Evolutionary conservation across 2,888 invertebrate species (phyloP).

Genomic region (Chloromyia formosa): DNA sequence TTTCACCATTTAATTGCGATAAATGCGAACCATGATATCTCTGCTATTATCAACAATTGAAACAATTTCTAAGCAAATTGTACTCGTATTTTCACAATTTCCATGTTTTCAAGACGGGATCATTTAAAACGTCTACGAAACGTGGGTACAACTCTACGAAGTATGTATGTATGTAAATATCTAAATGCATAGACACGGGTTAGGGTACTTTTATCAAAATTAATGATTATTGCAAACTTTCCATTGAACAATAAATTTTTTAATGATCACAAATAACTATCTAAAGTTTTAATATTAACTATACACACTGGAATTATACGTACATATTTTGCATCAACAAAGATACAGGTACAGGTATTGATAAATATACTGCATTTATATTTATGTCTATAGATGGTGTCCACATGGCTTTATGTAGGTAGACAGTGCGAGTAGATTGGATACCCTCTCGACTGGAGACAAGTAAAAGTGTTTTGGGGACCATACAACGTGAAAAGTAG

Average conservation of each 20-base stretch:
- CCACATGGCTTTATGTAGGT: too few relatives aligned
- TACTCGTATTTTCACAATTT: background rate
- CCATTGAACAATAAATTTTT: conserved; percentile 37
- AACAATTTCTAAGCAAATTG: background rate
- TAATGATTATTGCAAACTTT: conserved; percentile 41
- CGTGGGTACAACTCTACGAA: background rate
- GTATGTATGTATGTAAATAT: too few relatives aligned
- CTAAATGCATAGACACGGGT: background rate
- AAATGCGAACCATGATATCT: background rate
- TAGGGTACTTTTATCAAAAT: conserved; percentile 29
- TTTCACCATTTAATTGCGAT: too few relatives aligned
- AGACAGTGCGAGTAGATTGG: too few relatives aligned
- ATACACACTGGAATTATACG: background rate
- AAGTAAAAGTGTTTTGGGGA: too few relatives aligned
- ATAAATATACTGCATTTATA: too few relatives aligned
- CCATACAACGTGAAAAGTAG: too few relatives aligned
- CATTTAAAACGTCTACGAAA: background rate
- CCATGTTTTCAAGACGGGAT: background rate
- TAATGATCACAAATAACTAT: conserved; percentile 26
- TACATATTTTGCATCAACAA: background rate
- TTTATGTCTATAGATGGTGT: too few relatives aligned
- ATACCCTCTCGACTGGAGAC: too few relatives aligned
- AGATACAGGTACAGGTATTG: too few relatives aligned
- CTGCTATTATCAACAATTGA: conserved; percentile 1
- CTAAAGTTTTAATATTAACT: background rate